Conservation (phyloP, 2,797 vertebrate genomes). For the Chaetodon trifasciatus region DNA sequence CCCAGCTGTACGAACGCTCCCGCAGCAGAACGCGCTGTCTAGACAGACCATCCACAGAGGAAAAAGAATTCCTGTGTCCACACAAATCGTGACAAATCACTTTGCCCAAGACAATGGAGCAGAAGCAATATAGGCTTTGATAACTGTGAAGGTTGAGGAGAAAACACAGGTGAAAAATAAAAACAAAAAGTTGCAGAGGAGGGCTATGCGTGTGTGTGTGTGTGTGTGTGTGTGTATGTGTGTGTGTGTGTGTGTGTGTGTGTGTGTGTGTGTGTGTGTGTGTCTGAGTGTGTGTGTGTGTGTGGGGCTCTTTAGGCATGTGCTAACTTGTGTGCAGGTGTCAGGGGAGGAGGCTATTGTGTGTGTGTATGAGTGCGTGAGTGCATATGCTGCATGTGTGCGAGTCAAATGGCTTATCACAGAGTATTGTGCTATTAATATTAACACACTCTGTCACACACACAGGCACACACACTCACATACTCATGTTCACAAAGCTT, state of each 20-base stretch:
- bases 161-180: slow-evolving; percentile 61
- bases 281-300: neutral
- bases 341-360: neutral
- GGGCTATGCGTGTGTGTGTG: slow-evolving; percentile 6
- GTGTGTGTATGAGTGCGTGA: neutral
- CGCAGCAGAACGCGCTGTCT: slow-evolving; percentile 60
- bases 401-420: slow-evolving; percentile 47
- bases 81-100: slow-evolving; percentile 83
- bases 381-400: neutral
- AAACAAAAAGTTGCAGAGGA: slow-evolving; percentile 61
- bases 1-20: slow-evolving; percentile 51
- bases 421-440: slow-evolving; percentile 70
- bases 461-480: slow-evolving; percentile 10
- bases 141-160: slow-evolving; percentile 76
- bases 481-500: slow-evolving; percentile 14
- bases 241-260: neutral
- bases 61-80: slow-evolving; percentile 67
- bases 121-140: slow-evolving; percentile 73
- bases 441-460: slow-evolving; percentile 28
- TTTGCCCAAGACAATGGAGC: slow-evolving; percentile 71
- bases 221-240: neutral
- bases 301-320: neutral
- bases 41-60: slow-evolving; percentile 73
- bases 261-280: slow-evolving; percentile 4
- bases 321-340: slow-evolving; percentile 10